A percentile compares a stretch with the other conserved stretches of the same genome.
phyloP scores from a whole-genome alignment of 2,888 invertebrate genomes.

The Erebia palarica region DNA sequence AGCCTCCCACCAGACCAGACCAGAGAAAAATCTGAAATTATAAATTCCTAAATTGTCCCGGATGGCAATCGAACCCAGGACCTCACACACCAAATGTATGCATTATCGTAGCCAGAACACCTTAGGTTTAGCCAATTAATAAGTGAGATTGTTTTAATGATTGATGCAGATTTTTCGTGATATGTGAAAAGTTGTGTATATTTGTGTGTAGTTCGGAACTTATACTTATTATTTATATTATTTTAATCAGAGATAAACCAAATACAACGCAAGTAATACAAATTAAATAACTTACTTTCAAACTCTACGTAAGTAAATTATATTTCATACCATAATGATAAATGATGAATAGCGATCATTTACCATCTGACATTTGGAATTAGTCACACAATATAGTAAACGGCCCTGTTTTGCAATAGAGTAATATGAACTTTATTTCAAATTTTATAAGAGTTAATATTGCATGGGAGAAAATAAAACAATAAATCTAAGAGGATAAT shows the following conservation, averaged over 20 bases:
- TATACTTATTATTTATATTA: not conserved
- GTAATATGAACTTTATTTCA: conserved; percentile 7
- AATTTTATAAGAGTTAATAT: conserved; percentile 13
- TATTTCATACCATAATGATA: conserved; percentile 28
- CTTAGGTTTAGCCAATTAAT: no score
- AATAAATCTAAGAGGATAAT: conserved; percentile 37
- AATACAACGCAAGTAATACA: not conserved
- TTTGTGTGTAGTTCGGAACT: not conserved
- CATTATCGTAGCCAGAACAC: no score
- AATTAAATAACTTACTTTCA: not conserved
- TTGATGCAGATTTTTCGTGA: no score
- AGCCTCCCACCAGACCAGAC: no score
- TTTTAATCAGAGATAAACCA: not conserved
- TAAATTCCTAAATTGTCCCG: no score
- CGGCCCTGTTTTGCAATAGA: not conserved
- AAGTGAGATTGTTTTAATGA: no score
- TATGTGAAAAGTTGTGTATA: no score
- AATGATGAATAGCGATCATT: conserved; percentile 35
- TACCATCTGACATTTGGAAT: conserved; percentile 28
- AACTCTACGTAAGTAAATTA: not conserved
- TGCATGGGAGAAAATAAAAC: conserved; percentile 23
- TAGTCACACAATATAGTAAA: conserved; percentile 27
- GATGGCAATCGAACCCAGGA: no score
- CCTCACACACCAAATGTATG: no score
- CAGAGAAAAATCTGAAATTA: no score